phyloP scores from a whole-genome alignment of 2,888 invertebrate genomes.

The Dasypogon diadema region DNA sequence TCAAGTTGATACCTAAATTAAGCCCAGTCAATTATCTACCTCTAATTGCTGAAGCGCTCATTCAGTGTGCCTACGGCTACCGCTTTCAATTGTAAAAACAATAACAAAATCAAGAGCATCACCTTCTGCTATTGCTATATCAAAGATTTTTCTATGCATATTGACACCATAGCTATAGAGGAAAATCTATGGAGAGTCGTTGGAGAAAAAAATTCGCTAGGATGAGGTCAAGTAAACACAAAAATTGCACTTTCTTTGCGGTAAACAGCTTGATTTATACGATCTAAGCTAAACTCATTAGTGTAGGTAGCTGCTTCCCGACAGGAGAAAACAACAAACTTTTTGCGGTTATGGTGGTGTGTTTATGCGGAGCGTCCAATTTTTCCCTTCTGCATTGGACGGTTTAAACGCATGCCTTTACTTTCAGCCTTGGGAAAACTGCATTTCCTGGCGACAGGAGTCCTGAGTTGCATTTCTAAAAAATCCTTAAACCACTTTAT shows the following conservation, averaged over 20 bases:
- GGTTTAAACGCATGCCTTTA: conserved; percentile 19
- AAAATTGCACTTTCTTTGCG: conserved; percentile 43
- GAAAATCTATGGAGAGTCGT: too few relatives aligned
- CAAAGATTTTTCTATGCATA: too few relatives aligned
- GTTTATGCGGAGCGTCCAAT: conserved; percentile 6
- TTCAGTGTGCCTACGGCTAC: too few relatives aligned
- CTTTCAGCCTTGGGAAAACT: conserved; percentile 17
- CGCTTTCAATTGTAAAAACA: too few relatives aligned
- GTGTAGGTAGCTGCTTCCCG: not conserved
- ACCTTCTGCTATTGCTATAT: too few relatives aligned
- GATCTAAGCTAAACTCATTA: conserved; percentile 11
- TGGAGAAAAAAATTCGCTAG: too few relatives aligned
- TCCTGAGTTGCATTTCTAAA: conserved; percentile 14
- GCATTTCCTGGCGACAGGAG: conserved; percentile 47
- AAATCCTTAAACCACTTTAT: conserved; percentile 25
- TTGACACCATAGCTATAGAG: too few relatives aligned
- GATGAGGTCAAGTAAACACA: conserved; percentile 26
- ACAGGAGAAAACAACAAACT: conserved; percentile 32
- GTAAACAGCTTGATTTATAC: conserved; percentile 45
- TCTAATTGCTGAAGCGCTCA: too few relatives aligned
- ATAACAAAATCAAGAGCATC: too few relatives aligned
- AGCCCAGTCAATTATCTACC: too few relatives aligned
- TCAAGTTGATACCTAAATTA: too few relatives aligned
- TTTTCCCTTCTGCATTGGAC: conserved; percentile 28
- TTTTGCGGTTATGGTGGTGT: conserved; percentile 7